Base-by-base conservation (phyloP, 2,797 vertebrate species). In the Oceanodroma leucorhoa region DNA sequence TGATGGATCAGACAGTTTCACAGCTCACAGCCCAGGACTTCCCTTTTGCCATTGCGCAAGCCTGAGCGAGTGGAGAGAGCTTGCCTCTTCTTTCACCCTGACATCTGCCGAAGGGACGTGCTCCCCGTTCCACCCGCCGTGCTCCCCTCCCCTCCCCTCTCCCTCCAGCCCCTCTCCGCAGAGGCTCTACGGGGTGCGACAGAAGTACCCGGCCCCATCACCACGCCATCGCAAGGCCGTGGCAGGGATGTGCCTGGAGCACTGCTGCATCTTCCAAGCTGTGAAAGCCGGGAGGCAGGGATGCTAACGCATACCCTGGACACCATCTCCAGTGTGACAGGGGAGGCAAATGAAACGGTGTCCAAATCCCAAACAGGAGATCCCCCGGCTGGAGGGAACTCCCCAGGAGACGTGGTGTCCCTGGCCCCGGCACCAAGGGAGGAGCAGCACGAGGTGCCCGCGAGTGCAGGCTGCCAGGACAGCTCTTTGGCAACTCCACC, bases 41-140 rank as follows among this genome's bases (percentile, higher is more conserved):
- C 67, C 51, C 61, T 26, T 71, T 11, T n/a, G 41, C 76, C 54
- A 50, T 22, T 7, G 7, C 6, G 0, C n/a, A 58, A 65, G 46
- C 32, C 18, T 8, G 11, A 34, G 83, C 0, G 0, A 70, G 15
- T 0, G 6, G 36, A 36, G 32, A 19, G 11, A 27, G 30, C 23
- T 64, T 45, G 9, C 54, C 58, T n/a, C 67, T 62, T 29, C 54
- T 61, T 58, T 57, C 62, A 12, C 48, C 9, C n/a, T 5, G 8
- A 26, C 14, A 13, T 14, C 67, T 14, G 41, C 3, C 0, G 1
- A 72, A 69, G n/a, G 50, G 45, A 60, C 0, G 0, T 2, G 5
- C 9, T 38, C 15, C 58, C 17, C 2, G 0, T 19, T 36, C 60
- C 43, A 48, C 9, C 2, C 10, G 3, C 34, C 5, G 0, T 11